Evolutionary conservation across 2,113 vertebrate species (phyloP).

Genomic region (Crotalus horridus): DNA sequence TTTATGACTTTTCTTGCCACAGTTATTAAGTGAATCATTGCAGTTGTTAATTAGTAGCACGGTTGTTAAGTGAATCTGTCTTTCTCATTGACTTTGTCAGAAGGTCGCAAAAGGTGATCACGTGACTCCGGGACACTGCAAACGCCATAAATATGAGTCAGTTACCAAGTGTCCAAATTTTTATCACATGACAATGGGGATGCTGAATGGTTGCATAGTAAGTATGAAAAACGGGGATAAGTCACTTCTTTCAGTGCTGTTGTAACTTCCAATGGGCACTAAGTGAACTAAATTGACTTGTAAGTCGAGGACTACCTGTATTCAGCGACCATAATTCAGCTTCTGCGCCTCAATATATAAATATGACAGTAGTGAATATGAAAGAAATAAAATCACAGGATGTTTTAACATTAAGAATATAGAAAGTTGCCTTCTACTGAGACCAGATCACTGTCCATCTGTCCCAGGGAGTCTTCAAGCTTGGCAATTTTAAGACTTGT

Average conservation of each 20-base stretch:
- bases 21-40: too few species aligned
- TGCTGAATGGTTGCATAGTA: background rate
- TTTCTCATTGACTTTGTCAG: too few species aligned
- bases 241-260: background rate
- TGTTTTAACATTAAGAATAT: background rate
- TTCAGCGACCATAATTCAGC: background rate
- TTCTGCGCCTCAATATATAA: background rate
- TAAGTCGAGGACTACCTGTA: background rate
- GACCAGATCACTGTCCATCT: background rate
- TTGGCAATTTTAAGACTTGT: too few species aligned
- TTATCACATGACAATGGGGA: background rate
- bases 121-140: too few species aligned
- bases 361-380: background rate
- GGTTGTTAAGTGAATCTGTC: too few species aligned
- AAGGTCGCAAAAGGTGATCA: too few species aligned
- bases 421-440: background rate
- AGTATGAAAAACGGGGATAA: background rate
- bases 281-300: background rate
- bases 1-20: too few species aligned
- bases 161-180: too few species aligned
- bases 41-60: too few species aligned
- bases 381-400: background rate
- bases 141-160: too few species aligned
- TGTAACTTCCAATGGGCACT: background rate
- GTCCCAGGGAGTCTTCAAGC: too few species aligned